Evolutionary conservation across 2,113 vertebrate genomes (phyloP).

Genomic region (Lutjanus erythropterus): DNA sequence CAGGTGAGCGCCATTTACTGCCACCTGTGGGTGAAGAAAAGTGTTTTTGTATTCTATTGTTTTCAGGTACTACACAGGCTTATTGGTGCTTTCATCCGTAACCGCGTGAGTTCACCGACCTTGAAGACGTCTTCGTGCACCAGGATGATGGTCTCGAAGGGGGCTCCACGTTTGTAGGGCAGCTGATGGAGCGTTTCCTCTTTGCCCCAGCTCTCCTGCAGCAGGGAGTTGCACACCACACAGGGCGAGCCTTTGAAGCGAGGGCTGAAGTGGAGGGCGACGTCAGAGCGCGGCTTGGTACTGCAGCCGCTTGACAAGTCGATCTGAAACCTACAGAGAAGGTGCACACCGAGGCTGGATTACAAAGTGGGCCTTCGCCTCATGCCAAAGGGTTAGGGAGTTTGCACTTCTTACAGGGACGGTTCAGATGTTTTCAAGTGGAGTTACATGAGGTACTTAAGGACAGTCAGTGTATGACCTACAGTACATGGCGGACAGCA

Average conservation of each 20-base stretch:
- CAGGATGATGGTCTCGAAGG: slow-evolving; percentile 92
- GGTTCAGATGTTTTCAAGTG: no score
- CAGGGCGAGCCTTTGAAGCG: slow-evolving; percentile 88
- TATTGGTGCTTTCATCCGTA: not conserved
- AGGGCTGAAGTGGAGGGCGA: slow-evolving; percentile 94
- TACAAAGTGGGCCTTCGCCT: not conserved
- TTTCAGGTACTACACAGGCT: not conserved
- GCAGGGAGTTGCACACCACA: slow-evolving; percentile 92
- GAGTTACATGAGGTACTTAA: no score
- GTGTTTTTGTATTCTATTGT: not conserved
- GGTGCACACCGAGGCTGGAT: not conserved
- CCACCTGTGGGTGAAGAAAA: slow-evolving; percentile 84
- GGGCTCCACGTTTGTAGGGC: slow-evolving; percentile 90
- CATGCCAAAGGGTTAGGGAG: not conserved
- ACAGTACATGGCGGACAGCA: no score
- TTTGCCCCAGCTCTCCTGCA: slow-evolving; percentile 89
- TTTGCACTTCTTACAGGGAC: not conserved
- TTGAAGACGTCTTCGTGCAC: slow-evolving; percentile 91
- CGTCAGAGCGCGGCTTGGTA: slow-evolving; percentile 90
- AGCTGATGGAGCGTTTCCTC: slow-evolving; percentile 91
- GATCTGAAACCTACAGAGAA: slow-evolving; percentile 91
- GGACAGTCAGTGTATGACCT: no score
- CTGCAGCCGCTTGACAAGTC: slow-evolving; percentile 94
- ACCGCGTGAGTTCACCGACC: slow-evolving; percentile 76
- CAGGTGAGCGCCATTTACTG: slow-evolving; percentile 91